Evolutionary conservation across 2,888 invertebrate genomes (phyloP).

Genomic region (Rutpela maculata): DNA sequence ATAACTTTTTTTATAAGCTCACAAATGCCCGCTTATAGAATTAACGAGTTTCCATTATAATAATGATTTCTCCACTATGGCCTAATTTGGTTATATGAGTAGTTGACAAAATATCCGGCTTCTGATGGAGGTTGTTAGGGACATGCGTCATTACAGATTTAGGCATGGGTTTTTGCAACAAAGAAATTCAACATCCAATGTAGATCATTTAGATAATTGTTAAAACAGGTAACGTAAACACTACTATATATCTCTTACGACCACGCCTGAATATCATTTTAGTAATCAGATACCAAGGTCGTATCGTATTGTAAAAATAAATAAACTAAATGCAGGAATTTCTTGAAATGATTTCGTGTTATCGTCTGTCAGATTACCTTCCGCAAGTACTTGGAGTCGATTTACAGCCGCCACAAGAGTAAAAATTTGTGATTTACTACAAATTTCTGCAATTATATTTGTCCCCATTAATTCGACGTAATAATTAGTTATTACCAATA

Average conservation of each 20-base stretch:
- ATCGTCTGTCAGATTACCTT: background rate
- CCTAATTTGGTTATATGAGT: background rate
- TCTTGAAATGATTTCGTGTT: background rate
- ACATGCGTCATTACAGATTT: background rate
- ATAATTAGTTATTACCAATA: too few relatives aligned
- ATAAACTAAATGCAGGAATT: background rate
- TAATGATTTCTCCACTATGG: background rate
- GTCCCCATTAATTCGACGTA: too few relatives aligned
- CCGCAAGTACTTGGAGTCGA: background rate
- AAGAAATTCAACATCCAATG: slow-evolving; percentile 1
- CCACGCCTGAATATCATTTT: slow-evolving; percentile 28
- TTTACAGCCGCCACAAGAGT: too few relatives aligned
- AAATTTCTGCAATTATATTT: too few relatives aligned
- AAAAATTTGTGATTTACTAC: too few relatives aligned
- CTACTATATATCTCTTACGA: slow-evolving; percentile 18
- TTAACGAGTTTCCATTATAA: too few relatives aligned
- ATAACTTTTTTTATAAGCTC: too few relatives aligned
- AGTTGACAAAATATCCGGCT: background rate
- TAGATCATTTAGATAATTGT: slow-evolving; percentile 16
- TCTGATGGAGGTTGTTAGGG: background rate
- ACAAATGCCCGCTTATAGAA: too few relatives aligned
- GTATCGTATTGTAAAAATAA: slow-evolving; percentile 13
- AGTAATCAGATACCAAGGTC: slow-evolving; percentile 18
- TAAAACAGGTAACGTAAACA: slow-evolving; percentile 20
- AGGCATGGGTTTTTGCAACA: slow-evolving; percentile 12